Percentiles rank a stretch among this genome's conserved stretches.
Evolutionary conservation across 2,113 vertebrate genomes (phyloP).

Genomic region (Perognathus longimembris): DNA sequence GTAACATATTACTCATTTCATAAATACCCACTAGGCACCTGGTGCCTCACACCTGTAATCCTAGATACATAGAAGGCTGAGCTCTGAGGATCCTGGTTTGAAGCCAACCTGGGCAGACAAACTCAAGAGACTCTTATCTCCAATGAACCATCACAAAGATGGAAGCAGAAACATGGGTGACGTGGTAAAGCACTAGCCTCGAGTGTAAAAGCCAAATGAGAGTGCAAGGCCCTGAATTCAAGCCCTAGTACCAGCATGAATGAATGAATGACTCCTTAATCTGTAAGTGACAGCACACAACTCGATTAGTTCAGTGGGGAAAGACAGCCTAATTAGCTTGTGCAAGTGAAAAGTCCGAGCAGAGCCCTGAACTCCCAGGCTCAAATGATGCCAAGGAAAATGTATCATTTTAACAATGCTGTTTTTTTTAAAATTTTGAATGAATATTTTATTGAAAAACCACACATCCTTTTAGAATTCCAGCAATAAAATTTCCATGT

Average conservation of each 20-base stretch:
- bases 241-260: too few relatives aligned
- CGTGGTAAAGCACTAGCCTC: too few relatives aligned
- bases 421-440: slow-evolving; percentile 18
- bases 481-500: slow-evolving; percentile 64
- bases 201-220: too few relatives aligned
- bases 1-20: not conserved
- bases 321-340: not conserved
- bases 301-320: not conserved
- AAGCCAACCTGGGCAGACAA: too few relatives aligned
- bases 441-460: slow-evolving; percentile 64
- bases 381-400: slow-evolving; percentile 18
- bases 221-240: too few relatives aligned
- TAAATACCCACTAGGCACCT: too few relatives aligned
- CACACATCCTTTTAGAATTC: slow-evolving; percentile 57
- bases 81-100: too few relatives aligned
- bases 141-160: too few relatives aligned
- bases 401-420: slow-evolving; percentile 46
- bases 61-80: too few relatives aligned
- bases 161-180: too few relatives aligned
- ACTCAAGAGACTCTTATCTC: too few relatives aligned
- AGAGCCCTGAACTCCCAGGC: slow-evolving; percentile 38
- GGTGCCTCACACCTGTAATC: too few relatives aligned
- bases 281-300: slow-evolving; percentile 42
- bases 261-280: not conserved
- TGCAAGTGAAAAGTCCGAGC: not conserved